Percentiles rank a stretch among this genome's conserved stretches.
These are phyloP conservation scores for Cyprinodon diabolis DNA, from an alignment of 2,797 vertebrate genomes.

Conservation along the genomic window DNA sequence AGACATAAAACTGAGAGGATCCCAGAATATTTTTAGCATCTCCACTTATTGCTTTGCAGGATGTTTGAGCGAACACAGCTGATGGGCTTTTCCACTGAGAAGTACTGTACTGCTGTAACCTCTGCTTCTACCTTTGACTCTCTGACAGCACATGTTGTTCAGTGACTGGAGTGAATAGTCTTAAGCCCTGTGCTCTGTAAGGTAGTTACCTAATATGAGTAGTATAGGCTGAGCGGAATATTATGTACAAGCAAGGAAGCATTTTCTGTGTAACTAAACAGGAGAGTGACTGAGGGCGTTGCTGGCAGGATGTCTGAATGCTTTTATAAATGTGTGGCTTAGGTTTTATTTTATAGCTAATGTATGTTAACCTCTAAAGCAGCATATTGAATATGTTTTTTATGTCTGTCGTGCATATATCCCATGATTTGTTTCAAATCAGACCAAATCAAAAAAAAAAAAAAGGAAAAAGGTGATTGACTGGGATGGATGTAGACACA, in stretches of 20 bases:
- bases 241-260: conserved; percentile 50
- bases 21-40: conserved; percentile 64
- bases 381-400: conserved; percentile 55
- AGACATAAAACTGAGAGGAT: conserved; percentile 31
- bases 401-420: conserved; percentile 23
- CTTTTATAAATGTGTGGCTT: conserved; percentile 68
- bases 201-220: conserved; percentile 66
- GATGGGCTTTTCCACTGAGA: conserved; percentile 54
- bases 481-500: conserved; percentile 19
- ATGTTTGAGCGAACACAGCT: conserved; percentile 57
- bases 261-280: conserved; percentile 50
- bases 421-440: conserved; percentile 26
- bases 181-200: conserved; percentile 68
- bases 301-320: conserved; percentile 47
- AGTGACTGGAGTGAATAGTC: conserved; percentile 53
- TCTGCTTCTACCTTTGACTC: conserved; percentile 56
- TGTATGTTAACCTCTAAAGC: conserved; percentile 61
- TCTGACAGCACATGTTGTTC: conserved; percentile 58
- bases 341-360: conserved; percentile 66
- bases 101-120: conserved; percentile 61
- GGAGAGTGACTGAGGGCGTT: conserved; percentile 32
- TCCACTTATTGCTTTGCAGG: conserved; percentile 70
- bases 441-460: conserved; percentile 39
- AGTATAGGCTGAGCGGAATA: conserved; percentile 62
- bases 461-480: conserved; percentile 19